Conservation (phyloP, 1,140 invertebrate genomes). For the Hycleus cichorii region DNA sequence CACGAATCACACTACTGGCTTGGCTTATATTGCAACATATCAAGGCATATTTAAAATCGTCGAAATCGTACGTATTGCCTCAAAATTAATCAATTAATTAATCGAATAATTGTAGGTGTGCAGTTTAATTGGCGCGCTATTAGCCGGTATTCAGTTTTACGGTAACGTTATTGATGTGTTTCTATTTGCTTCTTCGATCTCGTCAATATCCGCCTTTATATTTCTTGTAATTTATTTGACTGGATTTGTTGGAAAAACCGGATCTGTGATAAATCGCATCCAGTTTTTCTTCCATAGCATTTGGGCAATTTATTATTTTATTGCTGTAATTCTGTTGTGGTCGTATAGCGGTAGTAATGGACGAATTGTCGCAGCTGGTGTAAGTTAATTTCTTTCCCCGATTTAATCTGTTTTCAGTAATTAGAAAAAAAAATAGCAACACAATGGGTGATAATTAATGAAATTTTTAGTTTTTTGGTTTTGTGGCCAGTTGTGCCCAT, state of each 20-base stretch:
- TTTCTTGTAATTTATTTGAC: constrained; percentile 1
- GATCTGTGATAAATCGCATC: neutral
- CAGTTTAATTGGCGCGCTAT: constrained; percentile 7
- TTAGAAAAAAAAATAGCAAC: neutral
- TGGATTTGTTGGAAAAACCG: neutral
- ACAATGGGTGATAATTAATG: too few species aligned
- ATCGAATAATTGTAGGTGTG: neutral
- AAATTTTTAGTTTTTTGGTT: constrained; percentile 11
- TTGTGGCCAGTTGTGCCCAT: constrained; percentile 5
- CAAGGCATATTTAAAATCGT: constrained; percentile 10
- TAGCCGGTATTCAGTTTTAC: neutral
- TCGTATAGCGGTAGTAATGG: neutral
- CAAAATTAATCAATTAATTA: neutral
- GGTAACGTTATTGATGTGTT: neutral
- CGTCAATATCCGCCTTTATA: constrained; percentile 1
- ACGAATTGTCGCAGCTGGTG: constrained; percentile 5
- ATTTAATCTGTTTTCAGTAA: neutral
- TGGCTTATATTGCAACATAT: neutral
- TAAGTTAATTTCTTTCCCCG: neutral
- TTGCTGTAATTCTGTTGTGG: constrained; percentile 1
- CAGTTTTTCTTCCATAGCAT: constrained; percentile 1
- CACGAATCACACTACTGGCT: neutral
- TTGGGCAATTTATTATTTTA: constrained; percentile 5
- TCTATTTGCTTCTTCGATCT: neutral
- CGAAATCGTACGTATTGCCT: constrained; percentile 1